phyloP scores from a whole-genome alignment of 2,888 invertebrate species.

The Cryptocheilus praepositus region DNA sequence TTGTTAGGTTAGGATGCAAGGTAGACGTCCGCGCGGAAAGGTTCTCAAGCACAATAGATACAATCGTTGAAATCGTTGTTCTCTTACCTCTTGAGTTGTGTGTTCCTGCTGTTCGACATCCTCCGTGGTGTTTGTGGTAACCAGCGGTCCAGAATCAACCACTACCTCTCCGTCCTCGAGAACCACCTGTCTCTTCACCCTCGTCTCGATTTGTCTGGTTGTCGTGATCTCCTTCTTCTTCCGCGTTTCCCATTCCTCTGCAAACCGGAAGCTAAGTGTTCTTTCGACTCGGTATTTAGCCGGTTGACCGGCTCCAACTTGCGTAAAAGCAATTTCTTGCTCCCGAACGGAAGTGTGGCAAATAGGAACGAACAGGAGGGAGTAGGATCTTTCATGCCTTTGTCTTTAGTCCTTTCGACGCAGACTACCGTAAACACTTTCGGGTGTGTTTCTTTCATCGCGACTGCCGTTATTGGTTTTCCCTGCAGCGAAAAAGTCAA shows the following conservation, averaged over 20 bases:
- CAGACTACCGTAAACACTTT: slow-evolving; percentile 14
- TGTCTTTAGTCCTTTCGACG: slow-evolving; percentile 5
- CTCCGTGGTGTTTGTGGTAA: slow-evolving; percentile 93
- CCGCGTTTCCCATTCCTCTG: slow-evolving; percentile 95
- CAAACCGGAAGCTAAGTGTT: slow-evolving; percentile 57
- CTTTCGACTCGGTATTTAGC: slow-evolving; percentile 8
- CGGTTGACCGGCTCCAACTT: slow-evolving; percentile 14
- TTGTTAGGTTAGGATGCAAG: too few relatives aligned
- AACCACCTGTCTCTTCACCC: slow-evolving; percentile 91
- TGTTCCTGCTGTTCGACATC: slow-evolving; percentile 93
- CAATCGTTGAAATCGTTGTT: not conserved
- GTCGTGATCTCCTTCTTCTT: slow-evolving; percentile 93
- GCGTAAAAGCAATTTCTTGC: slow-evolving; percentile 40
- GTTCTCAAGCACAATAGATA: too few relatives aligned
- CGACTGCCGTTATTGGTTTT: not conserved
- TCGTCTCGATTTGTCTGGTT: slow-evolving; percentile 92
- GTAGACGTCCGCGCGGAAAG: too few relatives aligned
- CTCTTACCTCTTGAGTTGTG: slow-evolving; percentile 85
- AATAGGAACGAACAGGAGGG: not conserved
- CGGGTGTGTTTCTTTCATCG: slow-evolving; percentile 1
- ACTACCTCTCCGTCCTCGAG: slow-evolving; percentile 94
- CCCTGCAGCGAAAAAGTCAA: slow-evolving; percentile 12
- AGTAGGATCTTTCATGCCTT: slow-evolving; percentile 20
- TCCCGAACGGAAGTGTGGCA: slow-evolving; percentile 23
- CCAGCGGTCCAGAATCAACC: slow-evolving; percentile 91